Evolutionary conservation across 1,140 invertebrate species (phyloP).

Genomic region (Drosophila quadrilineata): DNA sequence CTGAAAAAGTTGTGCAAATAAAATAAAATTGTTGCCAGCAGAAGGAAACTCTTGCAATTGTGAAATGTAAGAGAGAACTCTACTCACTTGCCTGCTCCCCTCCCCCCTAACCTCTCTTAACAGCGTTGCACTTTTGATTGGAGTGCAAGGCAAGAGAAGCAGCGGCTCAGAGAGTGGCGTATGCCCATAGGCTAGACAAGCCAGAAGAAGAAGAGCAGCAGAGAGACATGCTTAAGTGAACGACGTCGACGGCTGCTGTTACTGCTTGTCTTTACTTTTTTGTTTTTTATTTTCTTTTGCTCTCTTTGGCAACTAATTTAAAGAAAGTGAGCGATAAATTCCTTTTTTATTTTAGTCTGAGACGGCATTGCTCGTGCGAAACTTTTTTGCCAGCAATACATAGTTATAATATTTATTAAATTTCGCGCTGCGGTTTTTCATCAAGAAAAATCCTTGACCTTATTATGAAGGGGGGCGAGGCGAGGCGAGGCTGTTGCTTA

Average conservation of each 20-base stretch:
- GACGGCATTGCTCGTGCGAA: too few relatives aligned
- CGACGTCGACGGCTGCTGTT: background rate
- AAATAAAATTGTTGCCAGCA: conserved; percentile 2
- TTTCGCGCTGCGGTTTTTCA: background rate
- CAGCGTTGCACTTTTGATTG: conserved; percentile 6
- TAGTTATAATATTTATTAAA: background rate
- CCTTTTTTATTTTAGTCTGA: too few relatives aligned
- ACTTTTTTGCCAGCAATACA: too few relatives aligned
- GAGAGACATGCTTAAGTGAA: too few relatives aligned
- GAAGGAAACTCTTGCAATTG: background rate
- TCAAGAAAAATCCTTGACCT: conserved; percentile 66
- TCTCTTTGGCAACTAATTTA: too few relatives aligned
- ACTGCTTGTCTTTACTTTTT: background rate
- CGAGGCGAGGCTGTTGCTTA: too few relatives aligned
- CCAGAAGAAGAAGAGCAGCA: too few relatives aligned
- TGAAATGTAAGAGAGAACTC: conserved; percentile 8
- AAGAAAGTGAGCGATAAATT: too few relatives aligned
- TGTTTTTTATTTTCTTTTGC: background rate
- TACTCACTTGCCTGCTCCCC: background rate
- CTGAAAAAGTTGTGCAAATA: conserved; percentile 35
- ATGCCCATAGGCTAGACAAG: too few relatives aligned
- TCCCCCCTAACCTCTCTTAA: too few relatives aligned
- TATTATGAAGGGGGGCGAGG: conserved; percentile 27
- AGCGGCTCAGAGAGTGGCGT: too few relatives aligned
- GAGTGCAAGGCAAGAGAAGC: too few relatives aligned